A percentile compares a stretch with the other conserved stretches of the same genome.
These are phyloP conservation scores for Alsophila aescularia DNA, from an alignment of 2,888 invertebrate species.

Conservation along the genomic window DNA sequence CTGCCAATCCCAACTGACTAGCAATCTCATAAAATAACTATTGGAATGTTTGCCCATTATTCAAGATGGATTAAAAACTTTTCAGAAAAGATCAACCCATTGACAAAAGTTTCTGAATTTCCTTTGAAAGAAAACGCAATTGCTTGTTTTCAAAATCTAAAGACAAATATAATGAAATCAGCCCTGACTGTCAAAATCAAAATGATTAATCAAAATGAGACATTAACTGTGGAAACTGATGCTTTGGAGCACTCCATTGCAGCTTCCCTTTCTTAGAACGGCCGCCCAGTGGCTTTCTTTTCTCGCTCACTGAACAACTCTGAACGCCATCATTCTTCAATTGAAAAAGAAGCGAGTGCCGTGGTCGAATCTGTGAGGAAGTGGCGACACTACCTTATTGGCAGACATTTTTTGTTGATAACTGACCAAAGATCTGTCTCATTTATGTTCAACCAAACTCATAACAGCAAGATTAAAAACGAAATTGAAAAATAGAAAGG, in stretches of 20 bases:
- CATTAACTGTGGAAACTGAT: not conserved
- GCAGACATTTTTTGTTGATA: conserved; percentile 13
- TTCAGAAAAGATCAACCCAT: no score
- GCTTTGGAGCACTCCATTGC: not conserved
- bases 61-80: no score
- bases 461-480: no score
- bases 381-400: not conserved
- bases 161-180: not conserved
- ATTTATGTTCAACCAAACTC: no score
- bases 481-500: no score
- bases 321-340: not conserved
- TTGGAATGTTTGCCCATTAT: not conserved
- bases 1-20: no score
- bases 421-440: no score
- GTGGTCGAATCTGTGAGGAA: not conserved
- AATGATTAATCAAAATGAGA: not conserved
- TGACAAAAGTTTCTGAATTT: no score
- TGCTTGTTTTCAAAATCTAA: not conserved
- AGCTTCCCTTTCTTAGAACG: not conserved
- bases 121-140: not conserved
- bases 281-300: not conserved
- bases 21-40: not conserved
- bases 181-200: not conserved
- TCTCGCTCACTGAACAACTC: no score
- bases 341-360: not conserved